Evolutionary conservation across 2,113 vertebrate genomes (phyloP), one percentile per base, ranked within the genome.

Genomic region (Sinocyclocheilus grahami): DNA sequence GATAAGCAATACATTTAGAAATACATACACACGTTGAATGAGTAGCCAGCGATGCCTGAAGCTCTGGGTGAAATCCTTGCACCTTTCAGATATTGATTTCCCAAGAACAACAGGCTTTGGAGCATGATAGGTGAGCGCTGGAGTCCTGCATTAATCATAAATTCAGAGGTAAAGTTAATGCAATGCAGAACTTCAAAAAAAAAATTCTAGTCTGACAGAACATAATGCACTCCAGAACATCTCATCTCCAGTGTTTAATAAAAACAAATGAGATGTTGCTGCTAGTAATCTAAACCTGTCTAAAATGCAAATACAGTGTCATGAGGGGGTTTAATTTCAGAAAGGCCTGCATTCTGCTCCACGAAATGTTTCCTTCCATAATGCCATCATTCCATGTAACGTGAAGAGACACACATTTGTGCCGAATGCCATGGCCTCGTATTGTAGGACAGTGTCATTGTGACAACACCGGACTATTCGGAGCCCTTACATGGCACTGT

Each of bases 81-180:
- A 75, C 85, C 78, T 75, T 86, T 86, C n/a, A 62, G 55, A 58
- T 86, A 86, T 74, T 86, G 53, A 86, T 82, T 72, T 63, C 33
- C 53, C 14, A 48, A 46, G 69, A 80, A 82, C 24, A 82, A 82
- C 78, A 81, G 18, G 16, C 55, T 72, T 86, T 53, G 69, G 65
- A 79, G 65, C 65, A 67, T 85, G 75, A 78, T 67, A 67, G 84
- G 62, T 84, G 12, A 85, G 71, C 77, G 53, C 30, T 71, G 78
- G 67, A 81, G 85, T 58, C 67, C 37, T 42, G 69, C 78, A 86
- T 86, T 74, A 75, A 86, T 86, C 78, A 86, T 74, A 81, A 42
- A 42, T 51, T 81, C 67, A 81, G 78, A 80, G 5, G 39, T 48
- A 58, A 80, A 72, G n/a, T 69, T 74, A 33, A 37, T 86, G 77